Evolutionary conservation across 2,888 invertebrate species (phyloP).

Genomic region (Leptarthrus brevirostris): DNA sequence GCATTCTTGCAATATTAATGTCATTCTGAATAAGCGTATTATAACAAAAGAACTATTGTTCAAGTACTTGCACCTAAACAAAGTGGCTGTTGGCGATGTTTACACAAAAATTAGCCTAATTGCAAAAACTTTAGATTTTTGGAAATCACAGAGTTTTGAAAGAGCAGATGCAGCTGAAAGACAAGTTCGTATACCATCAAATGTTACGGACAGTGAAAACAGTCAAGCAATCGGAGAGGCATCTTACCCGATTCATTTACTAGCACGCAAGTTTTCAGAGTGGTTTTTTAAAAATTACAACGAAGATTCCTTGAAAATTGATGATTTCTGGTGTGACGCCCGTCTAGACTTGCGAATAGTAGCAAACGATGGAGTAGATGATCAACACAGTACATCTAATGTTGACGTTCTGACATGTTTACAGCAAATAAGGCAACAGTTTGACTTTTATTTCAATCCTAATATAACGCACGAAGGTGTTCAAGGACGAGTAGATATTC

Average conservation of each 20-base stretch:
- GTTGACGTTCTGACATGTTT: slow-evolving; percentile 63
- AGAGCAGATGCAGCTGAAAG: not conserved
- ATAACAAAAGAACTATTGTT: slow-evolving; percentile 71
- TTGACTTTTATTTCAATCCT: slow-evolving; percentile 72
- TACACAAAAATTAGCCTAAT: slow-evolving; percentile 70
- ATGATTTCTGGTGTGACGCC: slow-evolving; percentile 72
- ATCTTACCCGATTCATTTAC: slow-evolving; percentile 63
- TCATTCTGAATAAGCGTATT: slow-evolving; percentile 68
- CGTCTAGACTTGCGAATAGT: slow-evolving; percentile 58
- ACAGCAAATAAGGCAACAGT: slow-evolving; percentile 63
- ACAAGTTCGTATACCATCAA: not conserved
- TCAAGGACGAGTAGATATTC: slow-evolving; percentile 71
- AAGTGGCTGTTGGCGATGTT: slow-evolving; percentile 66
- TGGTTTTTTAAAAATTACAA: slow-evolving; percentile 71
- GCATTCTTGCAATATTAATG: slow-evolving; percentile 67
- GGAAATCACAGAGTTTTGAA: slow-evolving; percentile 60
- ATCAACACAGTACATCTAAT: slow-evolving; percentile 57
- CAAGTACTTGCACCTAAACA: slow-evolving; percentile 69
- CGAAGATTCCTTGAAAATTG: slow-evolving; percentile 64
- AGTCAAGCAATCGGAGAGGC: slow-evolving; percentile 14
- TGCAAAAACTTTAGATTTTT: slow-evolving; percentile 66
- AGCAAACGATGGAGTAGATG: slow-evolving; percentile 57
- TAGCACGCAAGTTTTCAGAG: slow-evolving; percentile 70
- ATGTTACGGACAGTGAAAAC: not conserved
- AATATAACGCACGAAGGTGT: slow-evolving; percentile 71